A percentile compares a stretch with the other conserved stretches of the same genome.
Evolutionary conservation across 2,113 vertebrate genomes (phyloP).

Genomic region (Oreochromis aureus): DNA sequence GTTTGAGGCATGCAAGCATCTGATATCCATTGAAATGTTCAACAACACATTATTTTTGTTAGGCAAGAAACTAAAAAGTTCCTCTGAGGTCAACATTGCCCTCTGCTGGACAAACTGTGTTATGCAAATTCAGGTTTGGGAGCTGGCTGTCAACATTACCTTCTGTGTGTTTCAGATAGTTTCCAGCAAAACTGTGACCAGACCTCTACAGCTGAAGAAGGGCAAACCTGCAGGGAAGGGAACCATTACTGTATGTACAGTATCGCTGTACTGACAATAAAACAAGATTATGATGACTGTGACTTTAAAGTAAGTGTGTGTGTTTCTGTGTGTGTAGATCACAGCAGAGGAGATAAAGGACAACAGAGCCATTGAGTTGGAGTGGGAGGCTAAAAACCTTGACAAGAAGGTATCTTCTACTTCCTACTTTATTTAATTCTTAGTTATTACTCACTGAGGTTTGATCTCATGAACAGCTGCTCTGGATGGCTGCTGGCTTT

Average conservation of each 20-base stretch:
- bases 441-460: not conserved
- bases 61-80: not conserved
- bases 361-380: slow-evolving; percentile 77
- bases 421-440: not conserved
- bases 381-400: slow-evolving; percentile 83
- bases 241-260: slow-evolving; percentile 67
- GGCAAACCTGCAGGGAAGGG: slow-evolving; percentile 88
- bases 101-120: not conserved
- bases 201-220: slow-evolving; percentile 83
- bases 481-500: not conserved
- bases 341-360: slow-evolving; percentile 88
- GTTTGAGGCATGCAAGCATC: not conserved
- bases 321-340: slow-evolving; percentile 65
- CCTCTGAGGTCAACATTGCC: not conserved
- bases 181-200: slow-evolving; percentile 79
- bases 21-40: not conserved
- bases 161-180: slow-evolving; percentile 76
- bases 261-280: not conserved
- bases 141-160: not conserved
- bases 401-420: slow-evolving; percentile 83
- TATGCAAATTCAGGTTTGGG: not conserved
- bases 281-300: not conserved
- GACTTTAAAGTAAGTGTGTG: not conserved
- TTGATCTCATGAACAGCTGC: not conserved
- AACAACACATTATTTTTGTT: not conserved